A percentile compares a stretch with the other conserved stretches of the same genome.
These are phyloP conservation scores for Panonychus citri DNA, from an alignment of 1,140 invertebrate species.

Conservation along the genomic window DNA sequence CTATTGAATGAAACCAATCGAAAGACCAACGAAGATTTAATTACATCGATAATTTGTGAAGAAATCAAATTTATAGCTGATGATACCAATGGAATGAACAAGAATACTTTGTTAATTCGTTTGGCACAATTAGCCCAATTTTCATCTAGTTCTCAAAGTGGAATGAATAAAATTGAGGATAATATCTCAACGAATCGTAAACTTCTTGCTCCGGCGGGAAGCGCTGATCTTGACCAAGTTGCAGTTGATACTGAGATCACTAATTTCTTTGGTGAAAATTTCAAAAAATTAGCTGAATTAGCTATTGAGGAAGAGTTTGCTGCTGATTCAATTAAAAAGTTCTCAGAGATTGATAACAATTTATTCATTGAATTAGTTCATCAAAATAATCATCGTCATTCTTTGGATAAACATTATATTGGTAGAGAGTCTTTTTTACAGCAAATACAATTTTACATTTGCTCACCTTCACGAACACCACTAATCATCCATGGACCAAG, in stretches of 20 bases:
- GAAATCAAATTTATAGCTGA: background rate
- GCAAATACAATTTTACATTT: conserved; percentile 27
- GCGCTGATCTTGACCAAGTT: background rate
- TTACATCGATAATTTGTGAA: background rate
- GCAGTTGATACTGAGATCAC: background rate
- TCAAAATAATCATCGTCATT: conserved; percentile 20
- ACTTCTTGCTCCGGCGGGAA: background rate
- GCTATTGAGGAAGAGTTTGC: conserved; percentile 31
- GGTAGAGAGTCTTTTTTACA: conserved; percentile 20
- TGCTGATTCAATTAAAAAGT: conserved; percentile 12
- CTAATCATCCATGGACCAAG: conserved; percentile 72
- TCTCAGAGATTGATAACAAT: conserved; percentile 21
- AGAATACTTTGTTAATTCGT: background rate
- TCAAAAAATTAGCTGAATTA: conserved; percentile 30
- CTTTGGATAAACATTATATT: conserved; percentile 20
- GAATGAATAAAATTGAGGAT: background rate
- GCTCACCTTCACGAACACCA: conserved; percentile 39
- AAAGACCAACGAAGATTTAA: background rate
- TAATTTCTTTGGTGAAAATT: conserved; percentile 6
- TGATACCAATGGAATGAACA: background rate
- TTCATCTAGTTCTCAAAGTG: background rate
- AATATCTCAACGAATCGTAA: background rate
- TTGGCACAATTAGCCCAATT: background rate
- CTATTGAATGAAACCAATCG: background rate
- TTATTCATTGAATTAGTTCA: conserved; percentile 36